Conservation (phyloP, 2,888 invertebrate genomes). For the Tachina fera region DNA sequence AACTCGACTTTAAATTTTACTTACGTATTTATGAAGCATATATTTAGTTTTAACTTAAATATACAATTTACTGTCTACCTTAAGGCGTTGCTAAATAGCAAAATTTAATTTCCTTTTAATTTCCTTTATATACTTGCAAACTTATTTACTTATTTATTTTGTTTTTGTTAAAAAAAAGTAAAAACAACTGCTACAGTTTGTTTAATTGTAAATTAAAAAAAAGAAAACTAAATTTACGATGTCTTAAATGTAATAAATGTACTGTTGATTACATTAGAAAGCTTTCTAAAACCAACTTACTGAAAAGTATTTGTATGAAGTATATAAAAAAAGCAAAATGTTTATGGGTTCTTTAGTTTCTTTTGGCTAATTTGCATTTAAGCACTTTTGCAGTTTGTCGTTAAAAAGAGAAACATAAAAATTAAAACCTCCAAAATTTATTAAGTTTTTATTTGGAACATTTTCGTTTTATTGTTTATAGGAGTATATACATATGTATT, state of each 20-base stretch:
- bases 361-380: not conserved
- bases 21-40: too few species aligned
- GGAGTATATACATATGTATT: too few species aligned
- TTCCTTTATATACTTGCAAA: conserved; percentile 6
- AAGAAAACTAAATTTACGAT: not conserved
- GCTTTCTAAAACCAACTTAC: not conserved
- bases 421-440: not conserved
- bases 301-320: not conserved
- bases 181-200: not conserved
- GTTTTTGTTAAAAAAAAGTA: not conserved
- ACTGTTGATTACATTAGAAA: not conserved
- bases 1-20: too few species aligned
- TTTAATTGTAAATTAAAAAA: not conserved
- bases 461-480: not conserved
- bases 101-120: conserved; percentile 61
- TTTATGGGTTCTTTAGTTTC: not conserved
- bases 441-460: not conserved
- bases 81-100: not conserved
- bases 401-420: not conserved
- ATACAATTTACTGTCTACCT: not conserved
- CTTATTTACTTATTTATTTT: not conserved
- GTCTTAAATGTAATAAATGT: not conserved
- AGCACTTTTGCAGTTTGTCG: not conserved
- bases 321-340: not conserved
- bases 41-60: not conserved